Evolutionary conservation across 2,797 vertebrate species (phyloP).

Genomic region (Sparidentex hasta): DNA sequence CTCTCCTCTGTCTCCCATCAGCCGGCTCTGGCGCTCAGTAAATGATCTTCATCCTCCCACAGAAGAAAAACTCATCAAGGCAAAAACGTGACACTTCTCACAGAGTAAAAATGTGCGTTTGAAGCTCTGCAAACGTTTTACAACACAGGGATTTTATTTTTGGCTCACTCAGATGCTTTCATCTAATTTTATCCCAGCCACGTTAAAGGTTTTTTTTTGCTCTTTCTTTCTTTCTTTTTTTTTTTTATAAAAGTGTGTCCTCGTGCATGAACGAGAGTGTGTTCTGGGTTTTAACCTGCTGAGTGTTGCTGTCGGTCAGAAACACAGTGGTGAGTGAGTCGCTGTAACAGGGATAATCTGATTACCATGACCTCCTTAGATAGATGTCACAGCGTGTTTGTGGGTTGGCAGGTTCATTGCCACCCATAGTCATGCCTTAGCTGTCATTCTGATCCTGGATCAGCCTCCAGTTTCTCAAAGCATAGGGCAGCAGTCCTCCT

Average conservation of each 20-base stretch:
- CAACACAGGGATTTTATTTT: constrained; percentile 65
- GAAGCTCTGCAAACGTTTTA: constrained; percentile 39
- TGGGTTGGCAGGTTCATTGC: constrained; percentile 72
- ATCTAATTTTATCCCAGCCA: constrained; percentile 65
- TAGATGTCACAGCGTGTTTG: constrained; percentile 79
- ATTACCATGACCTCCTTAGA: constrained; percentile 80
- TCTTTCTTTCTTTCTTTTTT: too few species aligned
- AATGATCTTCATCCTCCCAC: constrained; percentile 55
- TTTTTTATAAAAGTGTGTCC: neutral
- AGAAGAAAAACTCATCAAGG: constrained; percentile 41
- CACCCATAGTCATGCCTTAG: constrained; percentile 59
- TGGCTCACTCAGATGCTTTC: constrained; percentile 38
- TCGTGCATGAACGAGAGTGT: constrained; percentile 5
- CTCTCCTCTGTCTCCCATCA: constrained; percentile 68
- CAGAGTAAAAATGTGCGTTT: constrained; percentile 12
- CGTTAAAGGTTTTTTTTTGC: neutral
- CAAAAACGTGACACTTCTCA: constrained; percentile 46
- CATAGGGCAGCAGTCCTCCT: constrained; percentile 41
- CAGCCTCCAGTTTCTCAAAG: constrained; percentile 44
- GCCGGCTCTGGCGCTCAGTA: constrained; percentile 44
- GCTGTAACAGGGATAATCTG: constrained; percentile 78
- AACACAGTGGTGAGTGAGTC: constrained; percentile 44
- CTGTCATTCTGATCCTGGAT: constrained; percentile 70
- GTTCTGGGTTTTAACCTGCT: constrained; percentile 43
- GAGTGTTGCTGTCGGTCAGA: constrained; percentile 42